Evolutionary conservation across 1,140 invertebrate species (phyloP).

Genomic region (Stratiolaelaps scimitus): DNA sequence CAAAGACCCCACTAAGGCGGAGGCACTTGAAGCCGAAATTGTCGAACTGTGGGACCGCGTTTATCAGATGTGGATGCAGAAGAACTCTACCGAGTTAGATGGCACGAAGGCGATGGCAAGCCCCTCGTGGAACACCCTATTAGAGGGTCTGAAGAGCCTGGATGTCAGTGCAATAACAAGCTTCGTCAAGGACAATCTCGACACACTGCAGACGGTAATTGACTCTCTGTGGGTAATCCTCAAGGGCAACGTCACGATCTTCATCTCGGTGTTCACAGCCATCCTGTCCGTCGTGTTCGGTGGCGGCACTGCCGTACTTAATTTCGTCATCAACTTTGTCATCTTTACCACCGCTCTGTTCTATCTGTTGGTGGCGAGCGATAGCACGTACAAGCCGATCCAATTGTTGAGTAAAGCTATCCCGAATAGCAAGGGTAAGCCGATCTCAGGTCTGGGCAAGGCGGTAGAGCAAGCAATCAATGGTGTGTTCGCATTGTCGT

Average conservation of each 20-base stretch:
- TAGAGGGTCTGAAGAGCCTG: constrained; percentile 60
- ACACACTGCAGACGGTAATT: constrained; percentile 70
- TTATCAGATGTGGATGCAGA: constrained; percentile 73
- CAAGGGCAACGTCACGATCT: constrained; percentile 78
- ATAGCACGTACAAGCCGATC: constrained; percentile 76
- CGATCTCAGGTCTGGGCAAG: constrained; percentile 50
- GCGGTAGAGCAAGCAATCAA: constrained; percentile 57
- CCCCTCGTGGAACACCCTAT: constrained; percentile 56
- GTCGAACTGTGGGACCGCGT: constrained; percentile 82
- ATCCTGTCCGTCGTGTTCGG: constrained; percentile 73
- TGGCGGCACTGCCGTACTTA: constrained; percentile 80
- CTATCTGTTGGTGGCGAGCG: constrained; percentile 79
- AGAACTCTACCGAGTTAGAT: constrained; percentile 45
- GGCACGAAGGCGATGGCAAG: constrained; percentile 51
- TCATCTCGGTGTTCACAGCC: constrained; percentile 69
- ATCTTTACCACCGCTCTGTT: constrained; percentile 92
- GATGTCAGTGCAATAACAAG: constrained; percentile 59
- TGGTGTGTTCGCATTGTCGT: constrained; percentile 77
- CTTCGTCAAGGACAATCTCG: constrained; percentile 82
- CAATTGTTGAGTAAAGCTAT: constrained; percentile 63
- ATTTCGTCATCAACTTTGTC: constrained; percentile 80
- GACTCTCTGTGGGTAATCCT: constrained; percentile 85
- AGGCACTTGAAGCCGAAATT: constrained; percentile 73
- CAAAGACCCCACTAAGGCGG: constrained; percentile 63
- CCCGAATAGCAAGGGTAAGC: constrained; percentile 41